phyloP scores from a whole-genome alignment of 2,797 vertebrate genomes.

The Pseudochirops corinnae region DNA sequence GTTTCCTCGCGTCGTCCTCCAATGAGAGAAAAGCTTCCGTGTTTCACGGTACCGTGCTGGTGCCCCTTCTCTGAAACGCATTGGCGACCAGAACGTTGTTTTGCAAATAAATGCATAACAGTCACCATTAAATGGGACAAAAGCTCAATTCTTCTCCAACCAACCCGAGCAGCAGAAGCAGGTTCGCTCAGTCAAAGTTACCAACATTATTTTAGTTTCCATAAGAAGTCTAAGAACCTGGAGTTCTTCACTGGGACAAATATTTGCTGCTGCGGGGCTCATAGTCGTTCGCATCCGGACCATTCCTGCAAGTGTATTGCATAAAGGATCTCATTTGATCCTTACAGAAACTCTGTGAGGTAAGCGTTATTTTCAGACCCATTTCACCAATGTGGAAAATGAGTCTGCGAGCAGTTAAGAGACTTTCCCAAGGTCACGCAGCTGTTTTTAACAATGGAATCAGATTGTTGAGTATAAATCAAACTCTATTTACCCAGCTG shows the following conservation, averaged over 20 bases:
- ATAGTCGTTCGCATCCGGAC: neutral
- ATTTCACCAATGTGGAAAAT: neutral
- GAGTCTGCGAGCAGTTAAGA: neutral
- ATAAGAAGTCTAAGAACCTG: neutral
- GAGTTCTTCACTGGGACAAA: neutral
- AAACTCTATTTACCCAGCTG: neutral
- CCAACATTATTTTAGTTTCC: neutral
- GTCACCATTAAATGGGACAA: neutral
- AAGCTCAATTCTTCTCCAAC: neutral
- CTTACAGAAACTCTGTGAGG: neutral
- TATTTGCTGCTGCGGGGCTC: neutral
- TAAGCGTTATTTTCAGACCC: neutral
- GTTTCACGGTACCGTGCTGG: neutral
- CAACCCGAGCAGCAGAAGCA: neutral
- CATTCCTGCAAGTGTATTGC: neutral
- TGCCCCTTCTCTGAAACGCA: neutral
- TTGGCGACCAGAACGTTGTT: neutral
- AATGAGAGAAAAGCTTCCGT: neutral
- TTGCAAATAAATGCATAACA: neutral
- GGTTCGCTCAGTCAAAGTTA: neutral
- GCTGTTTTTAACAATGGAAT: neutral
- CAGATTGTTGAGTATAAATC: neutral
- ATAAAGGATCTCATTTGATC: neutral
- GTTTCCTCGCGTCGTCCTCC: neutral
- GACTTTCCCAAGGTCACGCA: neutral